Conservation (phyloP, 2,888 invertebrate species). For the Nudaria mundana region DNA sequence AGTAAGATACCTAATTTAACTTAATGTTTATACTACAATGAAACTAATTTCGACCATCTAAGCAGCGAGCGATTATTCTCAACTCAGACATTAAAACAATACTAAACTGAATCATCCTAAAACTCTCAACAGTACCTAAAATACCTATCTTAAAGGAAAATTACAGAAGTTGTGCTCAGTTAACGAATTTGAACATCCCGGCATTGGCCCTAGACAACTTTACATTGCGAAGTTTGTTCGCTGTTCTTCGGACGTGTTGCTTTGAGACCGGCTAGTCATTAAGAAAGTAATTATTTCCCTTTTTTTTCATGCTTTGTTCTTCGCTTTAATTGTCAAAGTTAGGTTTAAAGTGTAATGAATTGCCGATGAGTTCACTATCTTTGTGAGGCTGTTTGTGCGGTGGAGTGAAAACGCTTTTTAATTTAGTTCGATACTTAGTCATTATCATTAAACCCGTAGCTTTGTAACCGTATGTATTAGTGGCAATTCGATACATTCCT, state of each 20-base stretch:
- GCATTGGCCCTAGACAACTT: slow-evolving; percentile 8
- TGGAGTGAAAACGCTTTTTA: slow-evolving; percentile 3
- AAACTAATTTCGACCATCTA: neutral
- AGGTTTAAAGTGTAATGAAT: slow-evolving; percentile 50
- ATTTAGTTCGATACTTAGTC: slow-evolving; percentile 1
- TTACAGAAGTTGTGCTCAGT: slow-evolving; percentile 13
- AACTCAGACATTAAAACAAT: slow-evolving; percentile 11
- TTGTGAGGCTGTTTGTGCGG: slow-evolving; percentile 9
- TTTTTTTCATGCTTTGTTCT: slow-evolving; percentile 59
- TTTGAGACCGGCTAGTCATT: slow-evolving; percentile 54
- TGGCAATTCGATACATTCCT: too few species aligned
- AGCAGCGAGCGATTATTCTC: slow-evolving; percentile 9
- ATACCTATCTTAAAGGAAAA: slow-evolving; percentile 15
- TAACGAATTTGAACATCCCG: slow-evolving; percentile 19
- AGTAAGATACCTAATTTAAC: neutral
- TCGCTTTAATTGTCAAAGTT: slow-evolving; percentile 74
- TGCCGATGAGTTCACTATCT: slow-evolving; percentile 27
- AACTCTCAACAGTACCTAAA: slow-evolving; percentile 11
- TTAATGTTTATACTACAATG: neutral
- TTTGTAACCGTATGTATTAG: too few species aligned
- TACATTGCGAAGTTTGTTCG: slow-evolving; percentile 32
- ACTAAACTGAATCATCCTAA: slow-evolving; percentile 12
- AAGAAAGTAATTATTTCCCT: slow-evolving; percentile 67
- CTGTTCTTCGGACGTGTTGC: slow-evolving; percentile 28
- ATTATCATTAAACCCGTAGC: neutral